Evolutionary conservation across 2,113 vertebrate species (phyloP), one percentile per base, ranked within the genome.

Genomic region (Passer montanus): DNA sequence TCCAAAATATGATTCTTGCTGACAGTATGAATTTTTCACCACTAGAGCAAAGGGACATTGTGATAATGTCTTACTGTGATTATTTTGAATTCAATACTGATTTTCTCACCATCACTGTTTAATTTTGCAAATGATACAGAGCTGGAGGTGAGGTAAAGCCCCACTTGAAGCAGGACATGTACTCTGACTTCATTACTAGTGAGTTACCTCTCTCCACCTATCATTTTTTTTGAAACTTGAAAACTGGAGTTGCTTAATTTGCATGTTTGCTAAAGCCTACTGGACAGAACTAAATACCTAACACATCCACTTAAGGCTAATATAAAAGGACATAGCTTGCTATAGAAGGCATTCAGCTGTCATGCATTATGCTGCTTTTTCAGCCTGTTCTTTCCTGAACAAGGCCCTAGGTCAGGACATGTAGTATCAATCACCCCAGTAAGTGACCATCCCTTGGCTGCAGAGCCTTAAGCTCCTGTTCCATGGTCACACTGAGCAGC

Each of bases 161-260:
- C 31, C 49, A 28, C 43, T 50, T n/a, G 17, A 89, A 77, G 50
- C 27, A 70, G 33, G 1, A 1, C 26, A 63, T 0, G 0, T 26
- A 87, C 0, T 0, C 43, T 31, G 6, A 66, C 58, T 74, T 85
- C 37, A 30, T 37, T 79, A 44, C 50, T 33, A 56, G 39, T 30
- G 14, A 7, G 14, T 49, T 30, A 75, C 16, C 5, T 37, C n/a
- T 37, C 46, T 43, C 35, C 39, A 82, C 37, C 41, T 87, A 17
- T 9, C 4, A 8, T 49, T 63, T 59, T 56, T 58, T 50, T 39
- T 7, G 1, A 4, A 74, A 84, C 31, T 1, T 49, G 31, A 91
- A 94, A 87, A 82, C 3, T 70, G 14, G 20, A 75, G 41, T 47
- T 52, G 44, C 21, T 50, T 55, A 3, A 70, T 84, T 81, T 63